Conservation (phyloP, 2,797 vertebrate genomes). For the Mormyrus hasselquistii region DNA sequence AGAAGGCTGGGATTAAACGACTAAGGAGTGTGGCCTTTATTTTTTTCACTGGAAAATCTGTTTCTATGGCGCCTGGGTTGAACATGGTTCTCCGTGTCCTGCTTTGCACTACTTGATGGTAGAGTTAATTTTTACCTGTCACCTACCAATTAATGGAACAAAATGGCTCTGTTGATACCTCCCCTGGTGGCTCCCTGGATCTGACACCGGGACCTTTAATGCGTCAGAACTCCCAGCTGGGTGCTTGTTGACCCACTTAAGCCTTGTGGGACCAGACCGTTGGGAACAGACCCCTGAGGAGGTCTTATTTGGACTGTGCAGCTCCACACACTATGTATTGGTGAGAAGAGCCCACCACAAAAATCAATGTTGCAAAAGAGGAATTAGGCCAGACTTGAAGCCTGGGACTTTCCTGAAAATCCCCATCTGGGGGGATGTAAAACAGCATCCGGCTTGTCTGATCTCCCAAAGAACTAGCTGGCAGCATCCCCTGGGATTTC, state of each 20-base stretch:
- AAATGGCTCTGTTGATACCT: neutral
- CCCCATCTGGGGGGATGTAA: neutral
- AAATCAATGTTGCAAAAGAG: neutral
- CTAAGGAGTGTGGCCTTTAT: neutral
- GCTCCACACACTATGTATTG: neutral
- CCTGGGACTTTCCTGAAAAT: conserved; percentile 23
- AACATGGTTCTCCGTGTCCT: neutral
- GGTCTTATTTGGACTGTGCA: neutral
- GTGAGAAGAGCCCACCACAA: neutral
- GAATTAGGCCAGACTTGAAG: conserved; percentile 14
- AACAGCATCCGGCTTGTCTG: neutral
- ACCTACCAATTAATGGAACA: neutral
- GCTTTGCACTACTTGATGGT: neutral
- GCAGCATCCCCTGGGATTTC: neutral
- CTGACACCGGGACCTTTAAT: conserved; percentile 1
- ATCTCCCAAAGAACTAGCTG: neutral
- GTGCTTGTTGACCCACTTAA: conserved; percentile 10
- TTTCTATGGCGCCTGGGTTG: neutral
- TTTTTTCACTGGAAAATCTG: neutral
- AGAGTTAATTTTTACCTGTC: neutral
- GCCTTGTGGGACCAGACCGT: neutral
- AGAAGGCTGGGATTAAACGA: neutral
- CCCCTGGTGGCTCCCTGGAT: neutral
- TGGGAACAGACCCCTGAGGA: neutral
- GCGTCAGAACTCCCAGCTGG: neutral